Percentiles rank a stretch among this genome's conserved stretches.
phyloP scores from a whole-genome alignment of 1,140 invertebrate species.

The Elysia chlorotica region DNA sequence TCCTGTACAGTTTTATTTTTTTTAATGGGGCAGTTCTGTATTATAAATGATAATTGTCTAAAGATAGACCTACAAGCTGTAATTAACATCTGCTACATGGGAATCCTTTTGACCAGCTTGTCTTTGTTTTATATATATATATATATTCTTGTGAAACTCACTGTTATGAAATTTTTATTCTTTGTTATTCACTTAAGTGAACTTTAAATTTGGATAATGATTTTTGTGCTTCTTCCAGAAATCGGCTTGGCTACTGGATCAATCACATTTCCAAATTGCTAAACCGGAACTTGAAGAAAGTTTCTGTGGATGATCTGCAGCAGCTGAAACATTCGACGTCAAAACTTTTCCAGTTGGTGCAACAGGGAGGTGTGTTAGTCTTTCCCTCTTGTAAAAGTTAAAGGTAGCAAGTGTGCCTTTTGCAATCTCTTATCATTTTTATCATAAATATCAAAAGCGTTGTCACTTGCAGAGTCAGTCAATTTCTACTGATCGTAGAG shows the following conservation, averaged over 20 bases:
- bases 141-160: background rate
- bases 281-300: conserved; percentile 34
- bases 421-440: background rate
- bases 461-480: no score
- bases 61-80: background rate
- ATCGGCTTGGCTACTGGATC: conserved; percentile 43
- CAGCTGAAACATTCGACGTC: conserved; percentile 49
- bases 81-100: background rate
- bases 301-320: conserved; percentile 48
- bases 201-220: background rate
- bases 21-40: no score
- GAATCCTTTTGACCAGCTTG: background rate
- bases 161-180: no score
- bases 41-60: background rate
- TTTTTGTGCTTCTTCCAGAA: conserved; percentile 28
- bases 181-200: no score
- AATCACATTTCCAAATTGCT: conserved; percentile 49
- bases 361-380: conserved; percentile 43
- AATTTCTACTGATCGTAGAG: no score
- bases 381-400: background rate
- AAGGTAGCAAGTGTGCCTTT: no score
- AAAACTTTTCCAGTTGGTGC: conserved; percentile 50
- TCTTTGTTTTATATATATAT: background rate
- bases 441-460: no score
- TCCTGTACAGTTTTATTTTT: no score